These are phyloP conservation scores for Zingel zingel DNA, from an alignment of 2,113 vertebrate genomes.

Conservation along the genomic window DNA sequence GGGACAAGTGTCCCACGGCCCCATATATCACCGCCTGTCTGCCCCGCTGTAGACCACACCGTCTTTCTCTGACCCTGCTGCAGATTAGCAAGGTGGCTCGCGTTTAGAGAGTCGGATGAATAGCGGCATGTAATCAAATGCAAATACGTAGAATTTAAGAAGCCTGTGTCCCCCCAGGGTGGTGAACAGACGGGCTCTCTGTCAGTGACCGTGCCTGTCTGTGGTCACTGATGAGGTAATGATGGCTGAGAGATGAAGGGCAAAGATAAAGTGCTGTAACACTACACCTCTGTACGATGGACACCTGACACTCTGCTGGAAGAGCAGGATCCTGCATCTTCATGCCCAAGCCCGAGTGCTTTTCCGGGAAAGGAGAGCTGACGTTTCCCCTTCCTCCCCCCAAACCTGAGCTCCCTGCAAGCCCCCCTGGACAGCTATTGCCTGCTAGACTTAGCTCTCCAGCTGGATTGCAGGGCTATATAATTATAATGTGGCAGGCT, in stretches of 20 bases:
- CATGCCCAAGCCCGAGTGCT: conserved; percentile 18
- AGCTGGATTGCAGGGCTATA: conserved; percentile 61
- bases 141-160: conserved; percentile 67
- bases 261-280: conserved; percentile 62
- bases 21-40: conserved; percentile 76
- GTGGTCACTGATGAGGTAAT: conserved; percentile 59
- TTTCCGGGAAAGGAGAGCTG: conserved; percentile 62
- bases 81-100: conserved; percentile 58
- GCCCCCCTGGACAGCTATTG: conserved; percentile 56
- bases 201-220: conserved; percentile 28
- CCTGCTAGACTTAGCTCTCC: conserved; percentile 55
- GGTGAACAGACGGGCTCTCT: conserved; percentile 26
- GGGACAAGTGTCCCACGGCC: conserved; percentile 74
- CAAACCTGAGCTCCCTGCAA: conserved; percentile 14
- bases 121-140: conserved; percentile 52
- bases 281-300: conserved; percentile 60
- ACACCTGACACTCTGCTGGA: conserved; percentile 67
- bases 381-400: conserved; percentile 14
- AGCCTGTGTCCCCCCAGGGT: conserved; percentile 5
- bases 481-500: conserved; percentile 65
- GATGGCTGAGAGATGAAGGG: conserved; percentile 44
- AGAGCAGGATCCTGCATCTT: conserved; percentile 47
- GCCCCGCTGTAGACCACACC: conserved; percentile 55
- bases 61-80: conserved; percentile 47
- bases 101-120: conserved; percentile 37